These are phyloP conservation scores for Actinia equina DNA, from an alignment of 64 coral and sea anemone genomes.

Conservation along the genomic window DNA sequence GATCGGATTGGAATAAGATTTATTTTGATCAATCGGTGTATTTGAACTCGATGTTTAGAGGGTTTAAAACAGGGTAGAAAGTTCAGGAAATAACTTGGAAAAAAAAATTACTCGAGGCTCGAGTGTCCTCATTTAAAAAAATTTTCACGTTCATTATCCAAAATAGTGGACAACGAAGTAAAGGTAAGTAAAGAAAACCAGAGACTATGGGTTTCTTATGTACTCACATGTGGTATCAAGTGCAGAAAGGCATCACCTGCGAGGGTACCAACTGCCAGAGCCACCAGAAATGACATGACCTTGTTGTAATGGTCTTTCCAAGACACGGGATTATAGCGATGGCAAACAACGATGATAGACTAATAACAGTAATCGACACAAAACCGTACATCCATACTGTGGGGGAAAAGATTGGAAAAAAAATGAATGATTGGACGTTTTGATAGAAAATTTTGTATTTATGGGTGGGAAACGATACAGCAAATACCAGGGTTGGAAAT, in stretches of 20 bases:
- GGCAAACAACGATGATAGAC: slow-evolving; percentile 76
- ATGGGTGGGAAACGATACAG: too few relatives aligned
- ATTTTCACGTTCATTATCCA: too few relatives aligned
- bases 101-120: too few relatives aligned
- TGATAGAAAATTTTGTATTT: neutral
- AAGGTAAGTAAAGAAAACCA: neutral
- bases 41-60: too few relatives aligned
- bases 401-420: neutral
- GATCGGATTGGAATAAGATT: too few relatives aligned
- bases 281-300: slow-evolving; percentile 91
- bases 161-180: too few relatives aligned
- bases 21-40: too few relatives aligned
- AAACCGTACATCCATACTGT: slow-evolving; percentile 84
- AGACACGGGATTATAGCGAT: slow-evolving; percentile 78
- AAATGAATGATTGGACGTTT: neutral
- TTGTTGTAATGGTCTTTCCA: slow-evolving; percentile 72
- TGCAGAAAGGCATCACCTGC: slow-evolving; percentile 87
- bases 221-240: slow-evolving; percentile 93
- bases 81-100: too few relatives aligned
- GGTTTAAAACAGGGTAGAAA: too few relatives aligned
- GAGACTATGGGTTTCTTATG: neutral
- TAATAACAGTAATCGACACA: slow-evolving; percentile 83
- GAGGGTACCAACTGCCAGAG: slow-evolving; percentile 78
- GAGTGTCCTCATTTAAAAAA: too few relatives aligned
- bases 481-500: too few relatives aligned